Base-by-base conservation (phyloP, 92 coral and sea anemone genomes). In the Montipora capitata region DNA sequence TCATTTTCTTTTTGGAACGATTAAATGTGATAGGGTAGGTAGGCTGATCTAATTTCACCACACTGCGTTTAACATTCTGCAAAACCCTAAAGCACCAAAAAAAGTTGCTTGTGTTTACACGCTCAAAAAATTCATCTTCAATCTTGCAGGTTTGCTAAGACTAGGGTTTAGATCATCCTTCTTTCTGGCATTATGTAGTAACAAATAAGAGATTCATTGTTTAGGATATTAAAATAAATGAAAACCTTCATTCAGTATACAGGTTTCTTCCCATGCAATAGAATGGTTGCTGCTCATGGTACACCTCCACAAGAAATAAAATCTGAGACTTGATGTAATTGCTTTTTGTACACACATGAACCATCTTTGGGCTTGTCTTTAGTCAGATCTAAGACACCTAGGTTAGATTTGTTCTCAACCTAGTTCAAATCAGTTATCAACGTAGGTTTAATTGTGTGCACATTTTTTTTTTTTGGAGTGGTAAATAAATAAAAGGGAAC, bases 21-120 rank as follows among this genome's bases (percentile, higher is more conserved):
- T 88, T 88, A 61, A 82, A 74, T 12, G 92, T 88, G 38, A 88
- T 88, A 61, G 88, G 70, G 57, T 10, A 10, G 17, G 88, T 70
- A 40, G 92, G 81, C 16, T 59, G 61, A 58, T 61, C 62, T 5
- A 20, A 6, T 58, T 72, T 87, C 12, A 87, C 67, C 13, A 76
- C 75, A 61, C 69, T 68, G 6, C 18, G 3, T 54, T 54, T 3
- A 54, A 54, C 3, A 54, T 54, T 54, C 59, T 54, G 59, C 59
- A 54, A 54, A 54, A 54, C 59, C 15, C 59, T n/a, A n/a, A n/a
- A n/a, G n/a, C 72, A 67, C 42, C 10, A 67, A 67, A 67, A 27
- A 67, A 40, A 67, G 43, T 35, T 16, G 43, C 14, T 54, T 54
- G 59, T 54, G 72, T 67, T 67, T 67, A 67, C 72, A 67, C 5